Evolutionary conservation across 1,140 invertebrate species (phyloP).

Genomic region (Harlomillsia oculata): DNA sequence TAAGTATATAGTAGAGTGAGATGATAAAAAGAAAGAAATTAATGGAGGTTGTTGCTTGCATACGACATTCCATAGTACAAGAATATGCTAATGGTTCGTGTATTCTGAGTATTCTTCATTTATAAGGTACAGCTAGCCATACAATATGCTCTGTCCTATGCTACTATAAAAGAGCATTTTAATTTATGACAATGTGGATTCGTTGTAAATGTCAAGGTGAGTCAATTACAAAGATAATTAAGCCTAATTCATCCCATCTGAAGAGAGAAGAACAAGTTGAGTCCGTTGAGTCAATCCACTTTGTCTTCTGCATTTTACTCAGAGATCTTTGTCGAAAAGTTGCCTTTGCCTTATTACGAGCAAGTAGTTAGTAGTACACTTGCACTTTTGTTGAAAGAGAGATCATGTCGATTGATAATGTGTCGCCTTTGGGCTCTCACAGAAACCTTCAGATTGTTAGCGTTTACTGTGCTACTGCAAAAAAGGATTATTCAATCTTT

Average conservation of each 20-base stretch:
- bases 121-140: too few relatives aligned
- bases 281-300: not conserved
- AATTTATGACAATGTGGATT: not conserved
- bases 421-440: not conserved
- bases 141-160: too few relatives aligned
- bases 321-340: not conserved
- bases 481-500: too few relatives aligned
- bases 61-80: too few relatives aligned
- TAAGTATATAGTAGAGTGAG: too few relatives aligned
- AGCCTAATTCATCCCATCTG: slow-evolving; percentile 12
- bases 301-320: not conserved
- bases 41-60: too few relatives aligned
- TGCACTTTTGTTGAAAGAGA: not conserved
- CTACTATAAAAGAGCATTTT: not conserved
- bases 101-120: too few relatives aligned
- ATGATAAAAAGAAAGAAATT: not conserved
- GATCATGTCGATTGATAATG: too few relatives aligned
- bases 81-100: too few relatives aligned
- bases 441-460: too few relatives aligned
- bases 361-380: not conserved
- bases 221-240: slow-evolving; percentile 14
- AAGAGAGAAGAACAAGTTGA: not conserved
- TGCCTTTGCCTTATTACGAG: not conserved
- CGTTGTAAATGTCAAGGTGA: slow-evolving; percentile 14
- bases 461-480: too few relatives aligned